These are phyloP conservation scores for Corythornis madagascariensis DNA, from an alignment of 2,113 vertebrate genomes.

Conservation along the genomic window DNA sequence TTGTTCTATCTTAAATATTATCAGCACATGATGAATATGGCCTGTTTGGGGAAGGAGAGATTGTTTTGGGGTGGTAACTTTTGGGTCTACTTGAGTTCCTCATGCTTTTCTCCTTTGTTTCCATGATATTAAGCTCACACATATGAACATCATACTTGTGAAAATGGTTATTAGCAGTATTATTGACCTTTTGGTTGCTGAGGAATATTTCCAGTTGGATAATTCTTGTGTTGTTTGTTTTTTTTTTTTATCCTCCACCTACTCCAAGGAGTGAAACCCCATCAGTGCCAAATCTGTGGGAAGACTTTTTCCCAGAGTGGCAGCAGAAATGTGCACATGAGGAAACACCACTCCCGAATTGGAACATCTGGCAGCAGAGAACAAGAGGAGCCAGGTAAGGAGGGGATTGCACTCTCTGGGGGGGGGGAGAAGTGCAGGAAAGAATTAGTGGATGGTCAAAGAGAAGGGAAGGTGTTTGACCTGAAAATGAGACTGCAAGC, in stretches of 20 bases:
- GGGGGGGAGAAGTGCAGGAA: neutral
- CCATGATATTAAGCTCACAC: neutral
- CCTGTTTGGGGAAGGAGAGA: neutral
- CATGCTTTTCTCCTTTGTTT: neutral
- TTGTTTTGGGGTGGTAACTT: neutral
- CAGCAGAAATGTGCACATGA: slow-evolving; percentile 96
- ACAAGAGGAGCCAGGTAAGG: slow-evolving; percentile 77
- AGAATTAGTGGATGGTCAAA: neutral
- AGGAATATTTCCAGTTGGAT: neutral
- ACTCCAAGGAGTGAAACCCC: slow-evolving; percentile 94
- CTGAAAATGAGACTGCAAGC: neutral
- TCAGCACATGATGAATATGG: neutral
- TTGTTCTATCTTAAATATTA: neutral
- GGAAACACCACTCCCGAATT: slow-evolving; percentile 86
- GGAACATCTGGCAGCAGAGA: slow-evolving; percentile 77
- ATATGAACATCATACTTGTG: neutral
- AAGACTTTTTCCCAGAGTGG: slow-evolving; percentile 98
- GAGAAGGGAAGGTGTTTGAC: neutral
- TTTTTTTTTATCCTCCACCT: slow-evolving; percentile 14
- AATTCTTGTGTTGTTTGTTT: neutral
- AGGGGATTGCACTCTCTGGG: neutral
- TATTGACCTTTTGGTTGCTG: neutral
- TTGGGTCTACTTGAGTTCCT: neutral
- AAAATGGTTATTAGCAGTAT: neutral
- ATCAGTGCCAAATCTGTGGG: slow-evolving; percentile 93